Percentiles rank a stretch among this genome's conserved stretches.
These are phyloP conservation scores for Pocota personata DNA, from an alignment of 2,888 invertebrate genomes.

Conservation along the genomic window DNA sequence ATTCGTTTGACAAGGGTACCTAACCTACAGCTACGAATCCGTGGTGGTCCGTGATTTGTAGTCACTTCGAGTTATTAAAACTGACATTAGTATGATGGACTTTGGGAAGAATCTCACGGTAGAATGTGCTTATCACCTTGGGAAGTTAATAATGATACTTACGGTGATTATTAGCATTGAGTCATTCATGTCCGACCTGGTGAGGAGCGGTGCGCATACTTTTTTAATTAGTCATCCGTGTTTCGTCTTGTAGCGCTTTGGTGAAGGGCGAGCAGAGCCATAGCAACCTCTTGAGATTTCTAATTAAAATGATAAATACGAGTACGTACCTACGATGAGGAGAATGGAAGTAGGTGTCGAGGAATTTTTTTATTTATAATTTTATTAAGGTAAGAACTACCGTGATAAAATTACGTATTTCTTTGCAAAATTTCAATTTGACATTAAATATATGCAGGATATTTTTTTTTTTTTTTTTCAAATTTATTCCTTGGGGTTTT, in stretches of 20 bases:
- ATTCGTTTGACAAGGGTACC: slow-evolving; percentile 57
- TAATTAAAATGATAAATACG: slow-evolving; percentile 28
- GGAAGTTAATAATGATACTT: slow-evolving; percentile 11
- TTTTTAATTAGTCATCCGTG: slow-evolving; percentile 12
- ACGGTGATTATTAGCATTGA: slow-evolving; percentile 14
- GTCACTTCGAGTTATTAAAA: slow-evolving; percentile 46
- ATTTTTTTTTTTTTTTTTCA: no score
- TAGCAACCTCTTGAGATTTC: neutral
- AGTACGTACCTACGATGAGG: no score
- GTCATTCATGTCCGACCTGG: neutral
- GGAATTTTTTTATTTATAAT: neutral
- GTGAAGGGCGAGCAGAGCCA: neutral
- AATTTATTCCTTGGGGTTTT: no score
- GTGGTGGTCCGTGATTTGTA: slow-evolving; percentile 55
- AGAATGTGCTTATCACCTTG: slow-evolving; percentile 16
- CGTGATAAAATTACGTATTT: neutral
- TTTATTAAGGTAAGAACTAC: neutral
- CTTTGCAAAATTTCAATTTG: neutral
- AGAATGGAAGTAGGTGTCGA: neutral
- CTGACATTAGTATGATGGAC: slow-evolving; percentile 9
- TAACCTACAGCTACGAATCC: neutral
- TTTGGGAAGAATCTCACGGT: neutral
- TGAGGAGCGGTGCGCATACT: neutral
- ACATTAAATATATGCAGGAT: slow-evolving; percentile 2
- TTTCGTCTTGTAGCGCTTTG: neutral